Conservation (phyloP, 2,888 invertebrate species). For the Eudemis profundana region DNA sequence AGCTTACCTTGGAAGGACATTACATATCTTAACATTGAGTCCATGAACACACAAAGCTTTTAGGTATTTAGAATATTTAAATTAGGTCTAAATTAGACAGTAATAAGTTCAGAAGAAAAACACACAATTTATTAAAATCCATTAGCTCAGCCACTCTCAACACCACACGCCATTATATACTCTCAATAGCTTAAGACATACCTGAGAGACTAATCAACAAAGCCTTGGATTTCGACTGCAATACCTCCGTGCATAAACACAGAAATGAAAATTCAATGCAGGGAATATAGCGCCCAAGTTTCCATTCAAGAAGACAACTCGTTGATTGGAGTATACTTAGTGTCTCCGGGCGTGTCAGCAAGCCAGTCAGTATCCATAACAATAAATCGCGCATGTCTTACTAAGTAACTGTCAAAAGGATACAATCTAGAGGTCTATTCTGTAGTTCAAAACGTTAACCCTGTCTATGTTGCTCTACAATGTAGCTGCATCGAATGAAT, state of each 20-base stretch:
- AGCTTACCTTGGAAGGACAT: too few relatives aligned
- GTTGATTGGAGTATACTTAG: background rate
- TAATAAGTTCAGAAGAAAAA: constrained; percentile 24
- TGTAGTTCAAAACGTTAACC: background rate
- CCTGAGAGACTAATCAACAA: background rate
- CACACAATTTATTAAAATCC: constrained; percentile 15
- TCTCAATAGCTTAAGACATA: background rate
- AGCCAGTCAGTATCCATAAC: constrained; percentile 35
- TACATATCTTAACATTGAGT: constrained; percentile 9
- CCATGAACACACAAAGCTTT: constrained; percentile 19
- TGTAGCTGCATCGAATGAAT: background rate
- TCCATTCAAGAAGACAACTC: too few relatives aligned
- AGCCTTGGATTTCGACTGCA: background rate
- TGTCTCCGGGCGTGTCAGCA: constrained; percentile 14
- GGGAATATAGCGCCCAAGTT: too few relatives aligned
- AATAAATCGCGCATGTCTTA: constrained; percentile 54
- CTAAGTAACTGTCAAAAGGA: constrained; percentile 62
- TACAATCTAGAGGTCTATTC: constrained; percentile 58
- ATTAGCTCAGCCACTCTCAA: background rate
- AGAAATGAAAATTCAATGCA: too few relatives aligned
- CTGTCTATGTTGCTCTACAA: background rate
- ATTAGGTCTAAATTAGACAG: constrained; percentile 15
- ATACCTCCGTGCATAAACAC: too few relatives aligned
- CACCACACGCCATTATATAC: background rate
- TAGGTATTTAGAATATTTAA: constrained; percentile 20